Base-by-base conservation (phyloP, 2,113 vertebrate genomes). In the Ginglymostoma cirratum region DNA sequence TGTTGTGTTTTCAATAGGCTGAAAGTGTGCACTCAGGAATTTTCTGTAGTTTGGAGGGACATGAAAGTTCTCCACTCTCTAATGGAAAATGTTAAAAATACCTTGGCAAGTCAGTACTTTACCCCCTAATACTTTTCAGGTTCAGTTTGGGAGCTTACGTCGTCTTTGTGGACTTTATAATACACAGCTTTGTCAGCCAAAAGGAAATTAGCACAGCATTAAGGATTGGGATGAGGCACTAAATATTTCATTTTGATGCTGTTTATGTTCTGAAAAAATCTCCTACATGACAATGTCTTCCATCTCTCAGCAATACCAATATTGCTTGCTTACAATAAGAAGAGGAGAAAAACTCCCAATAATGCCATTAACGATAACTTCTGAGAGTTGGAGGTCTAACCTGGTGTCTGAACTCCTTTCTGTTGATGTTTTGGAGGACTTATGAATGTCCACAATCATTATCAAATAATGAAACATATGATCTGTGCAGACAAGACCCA, bases 71-170 rank as follows among this genome's bases (percentile, higher is more conserved):
- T 97, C 97, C 19, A 97, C 97, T 99, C 48, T 99, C 98, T 96
- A 97, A 99, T 96, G 99, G 99, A 4, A 97, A 96, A 38, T 61
- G 97, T 97, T 96, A 97, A 96, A 23, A 96, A 97, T 21, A 97
- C 98, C 72, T 61, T 97, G 23, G 98, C 97, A 2, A 98, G 96
- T 96, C 96, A 96, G 2, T 99, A 98, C 96, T 98, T 99, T 96
- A 96, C 99, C 99, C 0, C 99, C 99, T 0, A 98, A 98, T 24
- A 98, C 98, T 67, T 99, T 99, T 97, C 99, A 99, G 97, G 99
- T 99, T 96, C 96, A 99, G 96, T 99, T 99, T 10, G 99, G 98
- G 45, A 99, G 98, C 0, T 97, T 99, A 76, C 99, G 99, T 96
- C 97, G 99, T 89, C 97, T 99, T 0, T 98, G 99, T 76, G 98